Evolutionary conservation across 2,113 vertebrate species (phyloP).

Genomic region (Suricata suricatta): DNA sequence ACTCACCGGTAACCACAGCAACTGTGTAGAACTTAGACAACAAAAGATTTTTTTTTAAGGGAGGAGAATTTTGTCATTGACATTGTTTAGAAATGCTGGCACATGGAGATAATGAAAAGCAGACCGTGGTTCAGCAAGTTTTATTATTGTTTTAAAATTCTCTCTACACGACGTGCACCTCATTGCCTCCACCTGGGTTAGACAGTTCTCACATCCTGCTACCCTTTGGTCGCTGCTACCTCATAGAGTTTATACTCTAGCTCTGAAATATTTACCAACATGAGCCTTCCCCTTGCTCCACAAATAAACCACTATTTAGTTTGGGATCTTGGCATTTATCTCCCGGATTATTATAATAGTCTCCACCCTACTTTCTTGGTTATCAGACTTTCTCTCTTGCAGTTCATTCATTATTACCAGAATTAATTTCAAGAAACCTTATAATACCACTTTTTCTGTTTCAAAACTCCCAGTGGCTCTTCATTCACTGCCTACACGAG

Average conservation of each 20-base stretch:
- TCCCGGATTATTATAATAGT: not conserved
- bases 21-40: conserved; percentile 51
- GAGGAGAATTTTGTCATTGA: conserved; percentile 48
- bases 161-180: not conserved
- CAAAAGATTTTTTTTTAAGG: conserved; percentile 25
- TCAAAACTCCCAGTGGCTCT: not conserved
- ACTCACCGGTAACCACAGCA: conserved; percentile 8
- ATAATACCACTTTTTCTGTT: not conserved
- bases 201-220: not conserved
- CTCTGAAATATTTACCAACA: not conserved
- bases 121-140: conserved; percentile 24
- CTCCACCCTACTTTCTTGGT: not conserved
- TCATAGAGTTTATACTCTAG: not conserved
- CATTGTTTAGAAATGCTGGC: conserved; percentile 43
- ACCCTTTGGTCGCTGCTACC: not conserved
- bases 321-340: not conserved
- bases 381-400: not conserved
- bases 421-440: not conserved
- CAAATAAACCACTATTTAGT: not conserved
- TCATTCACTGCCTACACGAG: not conserved
- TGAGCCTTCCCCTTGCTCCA: not conserved
- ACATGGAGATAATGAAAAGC: conserved; percentile 49
- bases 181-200: not conserved
- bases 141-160: conserved; percentile 46
- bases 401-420: not conserved